Conservation (phyloP, 2,797 vertebrate species). For the Falco rusticolus region DNA sequence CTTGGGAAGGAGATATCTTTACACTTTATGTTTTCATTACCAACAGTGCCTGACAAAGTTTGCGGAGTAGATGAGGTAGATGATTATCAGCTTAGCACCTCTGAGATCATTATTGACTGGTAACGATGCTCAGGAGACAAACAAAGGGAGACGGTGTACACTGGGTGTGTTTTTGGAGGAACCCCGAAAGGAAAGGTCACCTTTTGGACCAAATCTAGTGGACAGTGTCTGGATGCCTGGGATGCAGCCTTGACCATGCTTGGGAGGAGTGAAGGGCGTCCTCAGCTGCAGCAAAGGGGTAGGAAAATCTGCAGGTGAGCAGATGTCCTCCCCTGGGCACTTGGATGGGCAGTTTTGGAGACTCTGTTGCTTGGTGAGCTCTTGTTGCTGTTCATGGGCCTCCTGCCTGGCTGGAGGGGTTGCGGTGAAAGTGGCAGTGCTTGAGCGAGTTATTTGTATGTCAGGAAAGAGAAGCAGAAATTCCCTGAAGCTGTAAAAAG, state of each 20-base stretch:
- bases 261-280: not conserved
- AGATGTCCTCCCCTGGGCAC: not conserved
- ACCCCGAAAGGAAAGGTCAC: not conserved
- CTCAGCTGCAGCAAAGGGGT: not conserved
- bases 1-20: conserved; percentile 62
- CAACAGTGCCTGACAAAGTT: conserved; percentile 21
- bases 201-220: not conserved
- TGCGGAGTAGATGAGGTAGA: conserved; percentile 44
- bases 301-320: not conserved
- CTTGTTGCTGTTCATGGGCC: not conserved
- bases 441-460: not conserved
- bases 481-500: not conserved
- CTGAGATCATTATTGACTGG: conserved; percentile 13
- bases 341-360: not conserved
- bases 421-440: not conserved
- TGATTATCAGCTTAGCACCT: conserved; percentile 70
- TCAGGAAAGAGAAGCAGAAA: not conserved
- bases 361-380: not conserved
- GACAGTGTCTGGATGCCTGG: not conserved
- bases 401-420: not conserved
- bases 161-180: not conserved
- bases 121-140: conserved; percentile 15
- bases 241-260: not conserved
- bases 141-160: not conserved
- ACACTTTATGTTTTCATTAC: conserved; percentile 46